Base-by-base conservation (phyloP, 2,888 invertebrate species). In the Lepidochrysops patricia region DNA sequence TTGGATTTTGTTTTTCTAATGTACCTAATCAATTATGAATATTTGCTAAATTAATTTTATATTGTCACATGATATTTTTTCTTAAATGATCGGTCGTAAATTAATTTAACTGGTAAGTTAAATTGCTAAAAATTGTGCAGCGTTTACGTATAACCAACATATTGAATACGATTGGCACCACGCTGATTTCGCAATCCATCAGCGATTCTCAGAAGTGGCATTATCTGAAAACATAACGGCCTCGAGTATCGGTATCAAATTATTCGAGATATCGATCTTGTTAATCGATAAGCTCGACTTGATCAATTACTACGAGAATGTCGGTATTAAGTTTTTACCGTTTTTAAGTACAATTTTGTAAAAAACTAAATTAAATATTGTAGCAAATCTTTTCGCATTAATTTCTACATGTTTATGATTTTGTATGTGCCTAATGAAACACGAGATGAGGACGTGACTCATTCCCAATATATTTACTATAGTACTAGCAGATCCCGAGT, bases 131-230 rank as follows among this genome's bases (percentile, higher is more conserved):
- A 43, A 15, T 54, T 49, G 48, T 23, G 12, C 9, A 29, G 9
- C 15, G 54, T 19, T 32, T 12, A 19, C 29, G 27, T 32, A 54
- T 32, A 54, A 54, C 32, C 32, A 19, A 54, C 15, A 50, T 70
- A 72, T 74, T 68, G 67, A 72, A 72, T 68, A 66, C 62, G 67
- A 63, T 70, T 71, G 66, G 64, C 68, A 34, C 23, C 49, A 32
- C 52, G 34, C 64, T 65, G 66, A 62, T 63, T 61, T 64, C 57
- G 64, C 67, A 64, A 66, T 69, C 70, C 69, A 71, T 71, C 68
- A 70, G 68, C 66, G 65, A 65, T 66, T 67, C 69, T 68, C 64
- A 66, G 68, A 68, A 70, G 69, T 67, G 64, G 63, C 60, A 67
- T 67, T 69, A 67, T 70, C 67, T 67, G 54, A 63, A 65, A 66